Conservation (phyloP, 2,797 vertebrate species). For the Paratrypauchen microcephalus region DNA sequence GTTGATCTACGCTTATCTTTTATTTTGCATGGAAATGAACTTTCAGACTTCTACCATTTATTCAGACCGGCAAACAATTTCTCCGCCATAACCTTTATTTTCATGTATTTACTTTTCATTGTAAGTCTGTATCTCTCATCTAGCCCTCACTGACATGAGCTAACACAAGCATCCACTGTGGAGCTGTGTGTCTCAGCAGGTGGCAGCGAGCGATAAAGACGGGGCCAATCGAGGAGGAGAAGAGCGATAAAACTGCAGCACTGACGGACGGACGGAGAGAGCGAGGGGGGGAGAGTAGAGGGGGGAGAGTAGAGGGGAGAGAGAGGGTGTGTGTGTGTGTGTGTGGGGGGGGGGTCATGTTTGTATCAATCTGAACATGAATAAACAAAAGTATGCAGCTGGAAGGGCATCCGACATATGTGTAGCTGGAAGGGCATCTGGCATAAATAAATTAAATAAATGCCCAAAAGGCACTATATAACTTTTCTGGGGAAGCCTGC, state of each 20-base stretch:
- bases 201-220: constrained; percentile 86
- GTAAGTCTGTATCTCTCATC: constrained; percentile 12
- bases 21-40: constrained; percentile 1
- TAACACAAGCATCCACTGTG: constrained; percentile 28
- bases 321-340: constrained; percentile 8
- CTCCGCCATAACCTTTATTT: not conserved
- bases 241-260: constrained; percentile 79
- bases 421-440: not conserved
- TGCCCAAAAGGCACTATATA: not conserved
- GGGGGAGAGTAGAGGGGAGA: too few relatives aligned
- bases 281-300: constrained; percentile 53
- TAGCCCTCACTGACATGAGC: constrained; percentile 24
- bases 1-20: not conserved
- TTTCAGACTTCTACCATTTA: not conserved
- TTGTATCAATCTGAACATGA: not conserved
- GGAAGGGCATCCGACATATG: too few relatives aligned
- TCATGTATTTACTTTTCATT: constrained; percentile 13
- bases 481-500: too few relatives aligned
- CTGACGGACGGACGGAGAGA: constrained; percentile 77
- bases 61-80: constrained; percentile 1
- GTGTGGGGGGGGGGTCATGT: not conserved
- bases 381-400: not conserved
- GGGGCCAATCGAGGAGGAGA: constrained; percentile 77
- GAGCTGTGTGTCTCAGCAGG: constrained; percentile 71
- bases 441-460: not conserved